Percentiles rank a stretch among this genome's conserved stretches.
Evolutionary conservation across 2,113 vertebrate species (phyloP).

Genomic region (Nannobrachium achirus): DNA sequence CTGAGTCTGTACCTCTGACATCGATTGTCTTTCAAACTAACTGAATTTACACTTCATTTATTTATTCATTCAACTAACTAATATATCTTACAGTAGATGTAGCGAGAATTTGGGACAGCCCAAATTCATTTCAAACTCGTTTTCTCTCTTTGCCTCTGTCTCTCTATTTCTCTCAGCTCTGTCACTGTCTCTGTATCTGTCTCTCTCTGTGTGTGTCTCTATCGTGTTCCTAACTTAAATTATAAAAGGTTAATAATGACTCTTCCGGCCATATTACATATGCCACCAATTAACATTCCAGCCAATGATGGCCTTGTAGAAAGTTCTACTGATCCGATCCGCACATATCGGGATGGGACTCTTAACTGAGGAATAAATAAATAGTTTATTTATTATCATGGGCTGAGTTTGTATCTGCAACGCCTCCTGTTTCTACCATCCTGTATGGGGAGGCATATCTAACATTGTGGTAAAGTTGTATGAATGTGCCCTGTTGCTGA

Average conservation of each 20-base stretch:
- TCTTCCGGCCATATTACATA: neutral
- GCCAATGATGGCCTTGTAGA: conserved; percentile 32
- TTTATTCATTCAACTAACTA: conserved; percentile 31
- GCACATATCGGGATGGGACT: conserved; percentile 33
- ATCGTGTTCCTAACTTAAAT: conserved; percentile 5
- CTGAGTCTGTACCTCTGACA: conserved; percentile 51
- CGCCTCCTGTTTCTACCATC: conserved; percentile 46
- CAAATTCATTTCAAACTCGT: neutral
- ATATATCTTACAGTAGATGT: conserved; percentile 74
- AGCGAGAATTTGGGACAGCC: conserved; percentile 60
- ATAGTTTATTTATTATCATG: conserved; percentile 44
- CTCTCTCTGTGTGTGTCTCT: neutral
- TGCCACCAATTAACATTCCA: conserved; percentile 34
- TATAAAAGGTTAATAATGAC: neutral
- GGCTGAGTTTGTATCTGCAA: conserved; percentile 46
- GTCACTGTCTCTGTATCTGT: neutral
- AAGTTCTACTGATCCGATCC: conserved; percentile 31
- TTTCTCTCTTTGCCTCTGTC: conserved; percentile 1
- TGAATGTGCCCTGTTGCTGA: conserved; percentile 71
- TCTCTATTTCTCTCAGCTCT: neutral
- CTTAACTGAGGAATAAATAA: conserved; percentile 27
- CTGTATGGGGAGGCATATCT: conserved; percentile 55
- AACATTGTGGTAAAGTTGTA: conserved; percentile 69
- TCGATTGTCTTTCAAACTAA: conserved; percentile 46
- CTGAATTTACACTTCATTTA: conserved; percentile 37